Evolutionary conservation across 2,888 invertebrate species (phyloP), one percentile per base, ranked within the genome.

Genomic region (Polymixis lichenea): DNA sequence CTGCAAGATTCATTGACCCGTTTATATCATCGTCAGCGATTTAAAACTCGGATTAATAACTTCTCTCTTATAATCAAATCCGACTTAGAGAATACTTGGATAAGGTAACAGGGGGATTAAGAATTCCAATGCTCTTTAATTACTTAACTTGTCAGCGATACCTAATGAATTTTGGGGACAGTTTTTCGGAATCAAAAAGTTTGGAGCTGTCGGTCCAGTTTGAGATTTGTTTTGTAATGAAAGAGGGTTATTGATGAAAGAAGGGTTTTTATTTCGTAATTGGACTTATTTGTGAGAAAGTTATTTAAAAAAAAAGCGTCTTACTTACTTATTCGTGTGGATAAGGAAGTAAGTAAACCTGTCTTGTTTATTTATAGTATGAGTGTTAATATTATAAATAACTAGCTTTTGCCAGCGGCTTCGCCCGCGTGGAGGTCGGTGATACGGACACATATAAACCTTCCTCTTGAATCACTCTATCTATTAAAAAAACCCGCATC

Each of bases 1-100:
- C 91, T 87, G 93, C 74, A 83, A 92, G 90, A 92, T 90, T 88
- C 90, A 91, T 85, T 94, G 94, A 94, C 93, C 93, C 90, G 90
- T 82, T 92, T 91, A 86, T 60, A 78, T 80, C 75, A 82, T 71
- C 75, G 77, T 78, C 85, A 88, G 83, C 86, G 85, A 89, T 91
- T 91, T 87, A 92, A 91, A 94, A 94, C 90, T 92, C 91, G 92
- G 91, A 94, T 93, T 94, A 92, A 93, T 93, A 93, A 93, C 90
- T 90, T 90, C 88, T 90, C 91, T 81, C 86, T 92, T 90, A 91
- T 90, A 92, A 92, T 93, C 88, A 90, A 94, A 93, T 94, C 89
- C 89, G 87, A 91, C 77, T 92, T 92, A 81, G 66, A 71, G 86
- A 90, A 91, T 90, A 91, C 91, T 91, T 91, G 84, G 88, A 85